These are phyloP conservation scores for Ferdinandea cuprea DNA, from an alignment of 2,888 invertebrate genomes.

Conservation along the genomic window DNA sequence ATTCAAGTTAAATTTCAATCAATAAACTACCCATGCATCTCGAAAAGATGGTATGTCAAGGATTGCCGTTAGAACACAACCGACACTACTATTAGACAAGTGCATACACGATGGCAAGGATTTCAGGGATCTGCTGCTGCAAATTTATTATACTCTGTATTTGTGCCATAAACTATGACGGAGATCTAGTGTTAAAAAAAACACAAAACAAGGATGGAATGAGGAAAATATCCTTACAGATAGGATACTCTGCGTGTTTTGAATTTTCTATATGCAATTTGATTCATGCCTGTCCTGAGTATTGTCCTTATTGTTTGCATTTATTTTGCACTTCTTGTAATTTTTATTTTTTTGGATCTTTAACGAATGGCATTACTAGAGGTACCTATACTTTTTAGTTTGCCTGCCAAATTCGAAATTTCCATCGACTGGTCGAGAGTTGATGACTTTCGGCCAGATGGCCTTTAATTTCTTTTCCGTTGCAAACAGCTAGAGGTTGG, in stretches of 20 bases:
- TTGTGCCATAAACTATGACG: conserved; percentile 40
- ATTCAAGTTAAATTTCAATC: conserved; percentile 49
- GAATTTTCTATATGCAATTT: conserved; percentile 45
- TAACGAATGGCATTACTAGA: no score
- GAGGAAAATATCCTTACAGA: conserved; percentile 21
- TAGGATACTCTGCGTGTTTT: conserved; percentile 32
- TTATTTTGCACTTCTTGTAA: no score
- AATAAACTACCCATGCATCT: conserved; percentile 32
- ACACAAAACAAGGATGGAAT: no score
- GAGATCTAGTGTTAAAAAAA: background rate
- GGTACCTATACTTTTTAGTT: no score
- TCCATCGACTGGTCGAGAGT: no score
- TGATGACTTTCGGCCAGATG: no score
- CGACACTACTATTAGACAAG: conserved; percentile 8
- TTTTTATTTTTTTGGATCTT: no score
- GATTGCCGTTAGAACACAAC: conserved; percentile 4
- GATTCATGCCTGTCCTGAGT: background rate
- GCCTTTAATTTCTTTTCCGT: conserved; percentile 34
- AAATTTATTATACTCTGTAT: conserved; percentile 47
- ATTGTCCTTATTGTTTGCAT: conserved; percentile 24
- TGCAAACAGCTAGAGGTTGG: background rate
- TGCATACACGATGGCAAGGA: conserved; percentile 25
- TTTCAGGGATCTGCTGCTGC: conserved; percentile 13
- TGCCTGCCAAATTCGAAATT: conserved; percentile 31
- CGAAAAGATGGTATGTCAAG: conserved; percentile 13